Evolutionary conservation across 2,113 vertebrate genomes (phyloP), one percentile per base, ranked within the genome.

Genomic region (Murina feae): DNA sequence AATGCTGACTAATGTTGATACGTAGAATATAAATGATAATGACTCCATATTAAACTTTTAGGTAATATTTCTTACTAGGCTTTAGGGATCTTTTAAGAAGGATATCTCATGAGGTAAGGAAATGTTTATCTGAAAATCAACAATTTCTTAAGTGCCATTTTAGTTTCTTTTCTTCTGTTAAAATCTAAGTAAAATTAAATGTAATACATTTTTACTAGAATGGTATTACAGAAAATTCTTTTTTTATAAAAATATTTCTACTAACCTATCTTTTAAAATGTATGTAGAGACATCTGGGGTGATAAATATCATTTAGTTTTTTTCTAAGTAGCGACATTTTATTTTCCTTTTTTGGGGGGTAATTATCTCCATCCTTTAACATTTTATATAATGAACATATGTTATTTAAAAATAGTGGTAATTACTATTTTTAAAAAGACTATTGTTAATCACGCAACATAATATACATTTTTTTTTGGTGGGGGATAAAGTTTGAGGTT

Each of bases 91-190:
- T 75, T 47, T 78, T 47, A 93, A 83, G 51, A 87, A 76, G 63
- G 72, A 9, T 71, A 86, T 14, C 18, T 78, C 39, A 53, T 71
- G 32, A 95, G 18, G 23, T 60, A 63, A 90, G 51, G 23, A 87
- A 90, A 76, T 82, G 53, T 85, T 80, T 89, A 53, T 39, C 44
- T 87, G 83, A 53, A 87, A 95, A 87, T 35, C 7, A 78, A 42
- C 44, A 81, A 81, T 86, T 90, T 75, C 25, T 93, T 81, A n/a
- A 58, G 58, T 69, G 39, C 49, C 35, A 81, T 86, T 86, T 68
- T 18, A 86, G 28, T 65, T 78, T 63, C 5, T 60, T 75, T 79
- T 96, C 51, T 58, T 72, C 55, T 68, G 9, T 37, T 89, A 53
- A 89, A 86, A 51, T 6, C 84, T 39, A 44, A 92, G 30, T 53